These are phyloP conservation scores for Sternotherus odoratus DNA, from an alignment of 2,797 vertebrate species.

Conservation along the genomic window DNA sequence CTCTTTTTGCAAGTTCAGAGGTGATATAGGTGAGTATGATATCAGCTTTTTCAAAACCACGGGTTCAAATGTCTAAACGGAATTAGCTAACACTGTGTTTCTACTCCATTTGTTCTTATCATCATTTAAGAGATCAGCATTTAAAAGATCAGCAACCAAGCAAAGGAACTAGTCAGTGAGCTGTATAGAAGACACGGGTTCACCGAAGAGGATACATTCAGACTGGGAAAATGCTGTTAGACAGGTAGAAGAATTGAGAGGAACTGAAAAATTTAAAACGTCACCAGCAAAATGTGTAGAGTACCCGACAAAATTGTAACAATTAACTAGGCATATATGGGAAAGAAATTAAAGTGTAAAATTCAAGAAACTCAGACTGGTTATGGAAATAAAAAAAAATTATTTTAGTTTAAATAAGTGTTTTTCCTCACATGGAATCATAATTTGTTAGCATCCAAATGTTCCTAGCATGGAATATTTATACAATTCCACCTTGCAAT, in stretches of 20 bases:
- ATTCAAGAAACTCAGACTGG: background rate
- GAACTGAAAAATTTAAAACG: background rate
- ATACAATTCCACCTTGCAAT: background rate
- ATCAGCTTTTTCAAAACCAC: background rate
- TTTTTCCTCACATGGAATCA: background rate
- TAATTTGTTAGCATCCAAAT: background rate
- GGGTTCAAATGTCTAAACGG: background rate
- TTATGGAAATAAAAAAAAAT: background rate
- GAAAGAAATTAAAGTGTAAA: background rate
- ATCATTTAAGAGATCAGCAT: too few species aligned
- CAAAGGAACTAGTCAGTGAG: background rate
- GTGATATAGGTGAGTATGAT: background rate
- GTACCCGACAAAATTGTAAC: background rate
- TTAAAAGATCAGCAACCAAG: background rate
- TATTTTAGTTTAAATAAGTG: background rate
- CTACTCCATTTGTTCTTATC: background rate
- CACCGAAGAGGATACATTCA: background rate
- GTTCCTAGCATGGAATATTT: background rate
- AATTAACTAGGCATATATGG: background rate
- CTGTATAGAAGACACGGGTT: background rate
- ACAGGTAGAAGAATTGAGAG: background rate
- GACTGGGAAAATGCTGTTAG: background rate
- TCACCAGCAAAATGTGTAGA: background rate
- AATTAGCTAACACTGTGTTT: background rate
- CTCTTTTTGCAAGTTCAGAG: background rate